A percentile compares a stretch with the other conserved stretches of the same genome.
Evolutionary conservation across 2,888 invertebrate genomes (phyloP).

Genomic region (Timema podura): DNA sequence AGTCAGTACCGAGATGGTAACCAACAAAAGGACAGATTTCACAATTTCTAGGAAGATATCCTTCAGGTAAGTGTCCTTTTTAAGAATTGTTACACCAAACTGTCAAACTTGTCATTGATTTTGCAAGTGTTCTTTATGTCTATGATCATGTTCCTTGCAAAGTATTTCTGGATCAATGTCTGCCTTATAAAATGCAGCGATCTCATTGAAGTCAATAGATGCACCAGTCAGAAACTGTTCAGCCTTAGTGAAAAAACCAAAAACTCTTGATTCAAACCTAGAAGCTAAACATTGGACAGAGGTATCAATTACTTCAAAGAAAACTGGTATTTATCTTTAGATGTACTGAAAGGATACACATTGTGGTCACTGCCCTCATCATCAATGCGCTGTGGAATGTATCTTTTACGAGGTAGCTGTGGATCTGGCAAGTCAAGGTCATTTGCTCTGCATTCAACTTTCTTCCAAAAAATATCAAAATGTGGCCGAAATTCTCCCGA

Average conservation of each 20-base stretch:
- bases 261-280: neutral
- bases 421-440: neutral
- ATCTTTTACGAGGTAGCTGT: neutral
- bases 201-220: neutral
- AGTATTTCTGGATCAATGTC: neutral
- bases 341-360: neutral
- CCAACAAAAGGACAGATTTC: neutral
- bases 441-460: neutral
- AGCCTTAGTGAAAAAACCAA: neutral
- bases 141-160: neutral
- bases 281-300: neutral
- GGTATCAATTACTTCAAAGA: slow-evolving; percentile 3
- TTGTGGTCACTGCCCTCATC: neutral
- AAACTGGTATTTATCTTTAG: slow-evolving; percentile 1
- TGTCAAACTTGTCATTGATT: neutral
- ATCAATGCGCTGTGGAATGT: slow-evolving; percentile 5
- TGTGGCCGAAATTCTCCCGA: neutral
- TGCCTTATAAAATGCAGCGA: neutral
- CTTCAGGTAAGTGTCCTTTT: neutral
- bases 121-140: neutral
- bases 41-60: neutral
- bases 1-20: neutral
- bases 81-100: neutral
- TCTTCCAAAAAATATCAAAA: neutral
- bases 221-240: slow-evolving; percentile 7